Base-by-base conservation (phyloP, 2,797 vertebrate species). In the Sardinella longiceps region DNA sequence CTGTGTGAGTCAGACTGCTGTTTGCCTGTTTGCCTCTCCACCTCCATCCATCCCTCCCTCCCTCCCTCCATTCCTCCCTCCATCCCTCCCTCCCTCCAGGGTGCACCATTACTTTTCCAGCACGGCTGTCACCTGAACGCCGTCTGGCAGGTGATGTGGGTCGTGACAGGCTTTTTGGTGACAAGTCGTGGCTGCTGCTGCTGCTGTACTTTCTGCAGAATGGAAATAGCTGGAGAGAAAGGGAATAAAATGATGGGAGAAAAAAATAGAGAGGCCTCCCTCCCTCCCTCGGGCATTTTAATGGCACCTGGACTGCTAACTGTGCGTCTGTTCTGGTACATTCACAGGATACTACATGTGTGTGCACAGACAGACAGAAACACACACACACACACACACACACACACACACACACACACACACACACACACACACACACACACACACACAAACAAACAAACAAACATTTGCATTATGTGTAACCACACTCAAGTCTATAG, bases 361-460 rank as follows among this genome's bases (percentile, higher is more conserved):
- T n/a, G n/a, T n/a, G n/a, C n/a, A n/a, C n/a, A n/a, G n/a, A n/a
- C n/a, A n/a, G n/a, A n/a, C n/a, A n/a, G n/a, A n/a, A n/a, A 60
- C 20, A 60, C 58, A 63, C n/a, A 7, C 56, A 10, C n/a, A 9
- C 23, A 10, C n/a, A 2, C 23, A 5, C 58, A 12, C 58, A 12
- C 58, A 63, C 58, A 63, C 58, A 63, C 58, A 63, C n/a, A 25
- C 15, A 28, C 5, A n/a, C 23, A 28, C 58, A 10, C 23, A 63
- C n/a, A 70, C 63, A 70, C 63, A 70, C 63, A 66, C 63, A 66
- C 25, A 66, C 25, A 33, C 25, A 33, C 63, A 66, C 63, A 66
- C 63, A 33, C 63, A 33, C 63, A 70, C 63, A 30, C 63, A 66
- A 0, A 66, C 6, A 66, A 1, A 66, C 28, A 70, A 11, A 70